Evolutionary conservation across 2,113 vertebrate species (phyloP).

Genomic region (Henicopernis longicauda): DNA sequence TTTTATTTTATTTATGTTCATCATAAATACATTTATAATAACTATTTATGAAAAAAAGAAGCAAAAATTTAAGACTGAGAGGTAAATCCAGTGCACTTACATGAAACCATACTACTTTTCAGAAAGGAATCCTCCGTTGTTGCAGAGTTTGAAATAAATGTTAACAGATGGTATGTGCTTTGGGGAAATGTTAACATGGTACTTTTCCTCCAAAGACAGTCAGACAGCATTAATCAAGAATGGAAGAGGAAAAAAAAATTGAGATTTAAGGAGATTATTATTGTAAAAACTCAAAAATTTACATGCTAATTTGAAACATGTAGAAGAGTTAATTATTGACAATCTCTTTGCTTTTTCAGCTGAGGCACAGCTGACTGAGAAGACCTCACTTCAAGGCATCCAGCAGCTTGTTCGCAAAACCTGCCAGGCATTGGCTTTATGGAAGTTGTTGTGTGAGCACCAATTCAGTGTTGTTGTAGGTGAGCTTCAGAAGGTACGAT

Average conservation of each 20-base stretch:
- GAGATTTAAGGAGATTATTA: background rate
- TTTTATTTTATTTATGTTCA: background rate
- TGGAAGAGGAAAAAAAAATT: background rate
- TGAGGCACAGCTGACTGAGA: conserved; percentile 92
- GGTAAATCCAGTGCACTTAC: background rate
- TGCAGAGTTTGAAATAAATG: background rate
- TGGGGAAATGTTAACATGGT: background rate
- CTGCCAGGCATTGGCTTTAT: conserved; percentile 91
- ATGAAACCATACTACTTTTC: background rate
- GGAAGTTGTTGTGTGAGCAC: conserved; percentile 96
- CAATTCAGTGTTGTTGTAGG: conserved; percentile 90
- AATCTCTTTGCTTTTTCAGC: conserved; percentile 63
- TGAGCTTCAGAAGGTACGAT: conserved; percentile 89
- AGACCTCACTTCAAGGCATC: conserved; percentile 89
- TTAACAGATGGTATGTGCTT: background rate
- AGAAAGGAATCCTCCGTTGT: background rate
- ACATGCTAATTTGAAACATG: background rate
- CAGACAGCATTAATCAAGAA: background rate
- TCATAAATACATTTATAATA: background rate
- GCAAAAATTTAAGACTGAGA: background rate
- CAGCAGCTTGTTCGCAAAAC: conserved; percentile 91
- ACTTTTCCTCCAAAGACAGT: background rate
- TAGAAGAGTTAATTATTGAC: background rate
- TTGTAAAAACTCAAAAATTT: background rate
- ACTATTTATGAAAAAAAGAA: background rate